Base-by-base conservation (phyloP, 2,888 invertebrate genomes). In the Pelosia muscerda region DNA sequence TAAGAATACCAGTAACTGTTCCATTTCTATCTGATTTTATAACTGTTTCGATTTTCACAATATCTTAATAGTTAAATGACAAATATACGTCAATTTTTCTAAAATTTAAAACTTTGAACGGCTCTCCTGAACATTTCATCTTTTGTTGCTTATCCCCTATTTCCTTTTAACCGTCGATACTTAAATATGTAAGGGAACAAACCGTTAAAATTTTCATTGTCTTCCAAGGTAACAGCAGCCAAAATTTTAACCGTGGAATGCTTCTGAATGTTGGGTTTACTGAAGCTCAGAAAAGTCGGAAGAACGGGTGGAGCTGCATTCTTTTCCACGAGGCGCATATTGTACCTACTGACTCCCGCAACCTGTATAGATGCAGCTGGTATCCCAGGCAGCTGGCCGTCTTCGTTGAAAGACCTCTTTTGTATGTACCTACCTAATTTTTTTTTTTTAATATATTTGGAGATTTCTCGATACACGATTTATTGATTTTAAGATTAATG, bases 261-360 rank as follows among this genome's bases (percentile, higher is more conserved):
- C 95, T 99, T 74, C 97, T 99, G 96, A 99, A 99, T 90, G 96
- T 98, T 60, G 99, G 98, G 2, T 99, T 96, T 90, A 95, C 96
- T 62, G 98, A 99, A 90, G 98, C 98, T 2, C 93, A 97, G 82
- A 74, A 78, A 22, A 62, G 42, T 19, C 88, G 86, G 31, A 63
- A 34, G 54, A 84, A 93, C 68, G 90, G 94, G 62, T 97, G 96
- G 93, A 96, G 97, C 81, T 98, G 98, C 90, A 97, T 98, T 88
- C 96, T 99, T 81, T 98, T 99, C 87, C 98, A 99, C 89, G 98
- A 98, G 87, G 97, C 98, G n/a, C 97, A 98, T 90, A 95, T 98
- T 67, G 91, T 99, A 73, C 98, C 98, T 0, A 96, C 98, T 86
- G 97, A 98, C 90, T 97, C 98, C 84, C 95, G 97, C 69, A 99